Conservation (phyloP, 1,140 invertebrate genomes). For the Zaprionus taronus region DNA sequence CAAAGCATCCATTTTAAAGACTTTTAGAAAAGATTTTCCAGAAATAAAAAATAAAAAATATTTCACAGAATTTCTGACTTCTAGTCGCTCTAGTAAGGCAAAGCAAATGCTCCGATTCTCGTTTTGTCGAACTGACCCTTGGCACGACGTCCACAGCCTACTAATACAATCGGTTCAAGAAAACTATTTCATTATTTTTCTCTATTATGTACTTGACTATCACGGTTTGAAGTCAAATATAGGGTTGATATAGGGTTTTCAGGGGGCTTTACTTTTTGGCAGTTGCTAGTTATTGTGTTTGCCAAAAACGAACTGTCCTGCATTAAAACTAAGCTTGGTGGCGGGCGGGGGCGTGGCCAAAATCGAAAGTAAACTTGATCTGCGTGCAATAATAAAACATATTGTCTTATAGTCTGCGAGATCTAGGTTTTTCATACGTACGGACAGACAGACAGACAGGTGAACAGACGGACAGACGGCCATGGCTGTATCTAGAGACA, state of each 20-base stretch:
- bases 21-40: background rate
- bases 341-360: too few relatives aligned
- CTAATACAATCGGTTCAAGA: background rate
- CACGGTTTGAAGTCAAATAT: background rate
- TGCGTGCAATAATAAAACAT: too few relatives aligned
- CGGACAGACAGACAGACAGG: too few relatives aligned
- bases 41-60: background rate
- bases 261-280: background rate
- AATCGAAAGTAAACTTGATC: too few relatives aligned
- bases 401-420: too few relatives aligned
- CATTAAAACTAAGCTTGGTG: too few relatives aligned
- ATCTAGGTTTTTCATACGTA: too few relatives aligned
- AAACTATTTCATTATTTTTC: background rate
- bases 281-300: too few relatives aligned
- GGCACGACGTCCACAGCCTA: background rate
- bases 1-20: slow-evolving; percentile 21
- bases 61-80: background rate
- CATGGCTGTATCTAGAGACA: too few relatives aligned
- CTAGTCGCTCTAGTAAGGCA: background rate
- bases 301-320: too few relatives aligned
- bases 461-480: too few relatives aligned
- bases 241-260: too few relatives aligned
- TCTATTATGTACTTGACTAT: background rate
- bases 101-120: background rate
- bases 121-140: background rate